Evolutionary conservation across 2,113 vertebrate genomes (phyloP).

Genomic region (Psilopogon haemacephalus): DNA sequence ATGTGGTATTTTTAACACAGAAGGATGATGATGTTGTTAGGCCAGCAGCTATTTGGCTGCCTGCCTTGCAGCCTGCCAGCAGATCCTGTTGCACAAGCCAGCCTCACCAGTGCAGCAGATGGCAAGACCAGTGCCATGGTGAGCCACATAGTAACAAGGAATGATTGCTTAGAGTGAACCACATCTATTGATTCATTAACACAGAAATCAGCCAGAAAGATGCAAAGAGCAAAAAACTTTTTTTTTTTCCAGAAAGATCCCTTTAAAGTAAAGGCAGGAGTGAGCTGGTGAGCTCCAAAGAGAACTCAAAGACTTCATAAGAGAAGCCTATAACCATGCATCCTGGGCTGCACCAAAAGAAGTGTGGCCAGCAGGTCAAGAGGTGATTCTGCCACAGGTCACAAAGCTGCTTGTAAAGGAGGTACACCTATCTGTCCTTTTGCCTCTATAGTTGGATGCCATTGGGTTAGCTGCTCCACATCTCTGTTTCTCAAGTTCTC

Average conservation of each 20-base stretch:
- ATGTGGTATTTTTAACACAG: background rate
- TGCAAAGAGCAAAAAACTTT: background rate
- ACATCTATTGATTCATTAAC: background rate
- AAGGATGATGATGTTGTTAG: background rate
- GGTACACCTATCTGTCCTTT: fast-evolving
- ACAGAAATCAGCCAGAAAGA: background rate
- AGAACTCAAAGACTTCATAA: background rate
- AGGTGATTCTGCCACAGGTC: background rate
- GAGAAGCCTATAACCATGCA: fast-evolving
- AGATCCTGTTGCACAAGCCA: background rate
- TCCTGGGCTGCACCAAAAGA: background rate
- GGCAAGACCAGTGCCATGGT: background rate
- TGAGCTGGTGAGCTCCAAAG: background rate
- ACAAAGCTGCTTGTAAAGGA: background rate
- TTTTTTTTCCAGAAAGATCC: background rate
- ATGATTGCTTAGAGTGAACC: background rate
- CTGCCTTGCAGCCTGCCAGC: conserved; percentile 24
- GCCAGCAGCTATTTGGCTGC: conserved; percentile 36
- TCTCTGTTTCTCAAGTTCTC: background rate
- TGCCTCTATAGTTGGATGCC: background rate
- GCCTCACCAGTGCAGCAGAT: conserved; percentile 2
- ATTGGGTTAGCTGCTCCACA: background rate
- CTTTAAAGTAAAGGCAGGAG: background rate
- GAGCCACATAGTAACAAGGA: background rate
- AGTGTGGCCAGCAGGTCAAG: background rate